Base-by-base conservation (phyloP, 2,113 vertebrate species). In the Mola mola region DNA sequence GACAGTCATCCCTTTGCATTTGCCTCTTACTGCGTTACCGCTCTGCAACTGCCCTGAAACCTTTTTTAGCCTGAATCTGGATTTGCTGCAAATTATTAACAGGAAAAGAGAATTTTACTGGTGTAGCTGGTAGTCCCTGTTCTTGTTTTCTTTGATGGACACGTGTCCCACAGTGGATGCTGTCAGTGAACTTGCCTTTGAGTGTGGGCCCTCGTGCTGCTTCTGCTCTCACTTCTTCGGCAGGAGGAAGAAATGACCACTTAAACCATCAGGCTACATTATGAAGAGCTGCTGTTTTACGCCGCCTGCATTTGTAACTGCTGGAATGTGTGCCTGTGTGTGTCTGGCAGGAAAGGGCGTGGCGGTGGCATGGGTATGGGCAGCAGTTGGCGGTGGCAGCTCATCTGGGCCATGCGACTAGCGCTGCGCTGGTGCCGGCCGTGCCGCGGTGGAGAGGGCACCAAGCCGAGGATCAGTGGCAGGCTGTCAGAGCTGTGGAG, bases 351-450 rank as follows among this genome's bases (percentile, higher is more conserved):
- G 72, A 66, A 46, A 60, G 79, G 71, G 16, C 49, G 69, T 0
- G 42, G 29, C 2, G 61, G 79, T 26, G 85, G 63, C 78, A 95
- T 96, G 94, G 92, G 88, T 41, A 2, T 72, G 63, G 75, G 67
- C 63, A 82, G 87, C 88, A 94, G 92, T 89, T 92, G 91, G 89
- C 91, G 92, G 87, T 93, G 91, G 88, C 83, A 91, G 67, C 88
- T 95, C 24, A 90, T 94, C 0, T 90, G 93, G 6, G 91, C 87
- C 46, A 94, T 95, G 92, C 92, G 95, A 53, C 87, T 95, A 50
- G 83, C 87, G 9, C 82, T 94, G 81, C 92, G 91, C 67, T 96
- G 95, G 91, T 90, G 95, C 75, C 93, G 93, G 40, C 89, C 90
- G 78, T 92, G 91, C 75, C 88, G 90, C 73, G 87, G 86, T 2